Conservation (phyloP, 1,140 invertebrate genomes). For the Meloidogyne chitwoodi region DNA sequence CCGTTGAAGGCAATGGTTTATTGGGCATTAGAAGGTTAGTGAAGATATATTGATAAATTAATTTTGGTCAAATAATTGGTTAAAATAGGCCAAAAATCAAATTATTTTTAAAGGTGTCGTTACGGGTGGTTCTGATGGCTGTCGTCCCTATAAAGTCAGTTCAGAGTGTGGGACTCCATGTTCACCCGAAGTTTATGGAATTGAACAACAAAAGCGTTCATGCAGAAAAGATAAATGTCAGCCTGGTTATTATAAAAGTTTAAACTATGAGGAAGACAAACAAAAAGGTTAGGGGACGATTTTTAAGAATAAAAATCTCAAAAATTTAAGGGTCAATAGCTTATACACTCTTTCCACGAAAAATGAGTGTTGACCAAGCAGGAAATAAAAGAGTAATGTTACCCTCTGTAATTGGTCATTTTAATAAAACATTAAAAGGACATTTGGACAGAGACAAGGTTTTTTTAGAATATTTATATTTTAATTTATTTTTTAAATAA, state of each 20-base stretch:
- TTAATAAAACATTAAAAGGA: slow-evolving; percentile 37
- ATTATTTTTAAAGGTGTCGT: slow-evolving; percentile 36
- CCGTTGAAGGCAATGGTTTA: slow-evolving; percentile 52
- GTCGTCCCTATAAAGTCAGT: slow-evolving; percentile 49
- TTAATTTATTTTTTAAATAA: neutral
- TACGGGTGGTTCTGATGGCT: slow-evolving; percentile 56
- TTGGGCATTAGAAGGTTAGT: slow-evolving; percentile 46
- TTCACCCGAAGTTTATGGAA: slow-evolving; percentile 50
- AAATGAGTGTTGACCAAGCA: slow-evolving; percentile 54
- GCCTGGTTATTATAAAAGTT: slow-evolving; percentile 54
- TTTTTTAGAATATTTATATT: neutral
- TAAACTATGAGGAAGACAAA: slow-evolving; percentile 51
- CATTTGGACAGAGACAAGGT: neutral
- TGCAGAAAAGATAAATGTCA: slow-evolving; percentile 49
- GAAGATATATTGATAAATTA: neutral
- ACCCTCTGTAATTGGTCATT: slow-evolving; percentile 51
- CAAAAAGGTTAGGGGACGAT: slow-evolving; percentile 43
- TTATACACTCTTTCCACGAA: slow-evolving; percentile 56
- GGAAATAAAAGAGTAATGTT: slow-evolving; percentile 44
- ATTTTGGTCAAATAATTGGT: too few relatives aligned
- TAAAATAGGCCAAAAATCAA: neutral
- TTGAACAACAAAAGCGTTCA: slow-evolving; percentile 42
- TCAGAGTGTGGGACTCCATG: slow-evolving; percentile 55
- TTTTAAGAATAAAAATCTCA: neutral
- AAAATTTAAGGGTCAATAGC: slow-evolving; percentile 52